Conservation (phyloP, 2,113 vertebrate genomes). For the Mirza zaza region DNA sequence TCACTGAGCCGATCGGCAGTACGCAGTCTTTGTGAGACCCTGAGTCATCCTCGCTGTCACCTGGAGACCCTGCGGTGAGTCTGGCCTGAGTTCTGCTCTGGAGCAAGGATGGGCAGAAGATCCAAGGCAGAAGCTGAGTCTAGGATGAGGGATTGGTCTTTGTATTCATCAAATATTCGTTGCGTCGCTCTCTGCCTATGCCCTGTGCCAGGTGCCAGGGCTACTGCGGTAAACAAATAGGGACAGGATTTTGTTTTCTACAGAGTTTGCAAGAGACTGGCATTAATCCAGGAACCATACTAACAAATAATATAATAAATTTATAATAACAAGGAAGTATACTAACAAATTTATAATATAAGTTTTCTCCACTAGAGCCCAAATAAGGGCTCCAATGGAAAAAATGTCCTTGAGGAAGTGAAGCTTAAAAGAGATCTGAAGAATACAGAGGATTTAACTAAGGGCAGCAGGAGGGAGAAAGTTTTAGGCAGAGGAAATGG, state of each 20-base stretch:
- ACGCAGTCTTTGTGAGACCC: not conserved
- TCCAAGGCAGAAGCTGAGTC: not conserved
- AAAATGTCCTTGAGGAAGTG: not conserved
- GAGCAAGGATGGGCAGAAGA: not conserved
- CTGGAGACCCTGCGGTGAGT: constrained; percentile 49
- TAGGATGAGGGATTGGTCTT: not conserved
- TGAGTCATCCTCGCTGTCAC: not conserved
- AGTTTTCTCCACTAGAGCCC: no score
- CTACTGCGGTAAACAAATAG: not conserved
- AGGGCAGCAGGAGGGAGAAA: not conserved
- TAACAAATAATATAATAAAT: not conserved
- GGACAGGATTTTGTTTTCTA: not conserved
- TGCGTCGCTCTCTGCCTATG: not conserved
- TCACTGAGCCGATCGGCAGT: not conserved
- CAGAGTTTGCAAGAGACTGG: not conserved
- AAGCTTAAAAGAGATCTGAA: not conserved
- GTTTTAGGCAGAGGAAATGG: not conserved
- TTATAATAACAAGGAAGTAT: not conserved
- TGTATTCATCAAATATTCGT: not conserved
- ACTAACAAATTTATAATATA: not conserved
- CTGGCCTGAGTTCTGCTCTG: not conserved
- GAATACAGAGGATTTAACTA: not conserved
- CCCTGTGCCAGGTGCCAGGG: not conserved
- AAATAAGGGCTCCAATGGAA: not conserved
- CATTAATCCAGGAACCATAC: not conserved